Conservation (phyloP, 2,888 invertebrate genomes). For the Microplitis deprimator region DNA sequence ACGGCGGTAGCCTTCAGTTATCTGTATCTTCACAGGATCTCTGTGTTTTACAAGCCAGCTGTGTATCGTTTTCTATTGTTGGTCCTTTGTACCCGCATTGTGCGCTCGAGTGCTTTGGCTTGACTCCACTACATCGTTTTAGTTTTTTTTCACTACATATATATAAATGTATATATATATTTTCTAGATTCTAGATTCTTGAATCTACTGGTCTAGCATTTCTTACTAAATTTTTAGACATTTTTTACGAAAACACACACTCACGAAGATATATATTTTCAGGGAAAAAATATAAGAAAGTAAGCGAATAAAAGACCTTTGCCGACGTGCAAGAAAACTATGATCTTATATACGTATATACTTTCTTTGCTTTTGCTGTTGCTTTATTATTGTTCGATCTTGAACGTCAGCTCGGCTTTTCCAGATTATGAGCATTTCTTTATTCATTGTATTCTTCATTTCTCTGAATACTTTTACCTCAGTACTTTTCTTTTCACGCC, state of each 20-base stretch:
- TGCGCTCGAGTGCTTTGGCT: constrained; percentile 63
- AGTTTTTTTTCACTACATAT: constrained; percentile 47
- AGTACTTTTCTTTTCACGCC: not conserved
- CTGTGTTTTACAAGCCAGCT: constrained; percentile 70
- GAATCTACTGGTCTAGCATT: constrained; percentile 41
- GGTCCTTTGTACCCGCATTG: constrained; percentile 60
- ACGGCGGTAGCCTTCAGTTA: constrained; percentile 41
- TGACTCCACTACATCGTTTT: constrained; percentile 60
- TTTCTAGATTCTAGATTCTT: not conserved
- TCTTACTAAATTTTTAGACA: constrained; percentile 58
- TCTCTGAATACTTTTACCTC: not conserved
- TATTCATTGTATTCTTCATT: not conserved
- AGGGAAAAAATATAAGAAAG: constrained; percentile 32
- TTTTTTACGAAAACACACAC: constrained; percentile 15
- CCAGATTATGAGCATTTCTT: constrained; percentile 4
- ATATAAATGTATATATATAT: not conserved
- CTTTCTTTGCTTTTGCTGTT: not conserved
- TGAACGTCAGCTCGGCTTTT: not conserved
- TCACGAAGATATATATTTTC: constrained; percentile 19
- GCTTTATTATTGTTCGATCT: not conserved
- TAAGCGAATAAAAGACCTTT: constrained; percentile 27
- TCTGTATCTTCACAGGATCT: constrained; percentile 65
- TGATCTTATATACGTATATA: constrained; percentile 11
- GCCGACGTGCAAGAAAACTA: constrained; percentile 34
- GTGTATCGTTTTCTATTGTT: constrained; percentile 63